These are phyloP conservation scores for Eublepharis macularius DNA, from an alignment of 2,113 vertebrate genomes.

Conservation along the genomic window DNA sequence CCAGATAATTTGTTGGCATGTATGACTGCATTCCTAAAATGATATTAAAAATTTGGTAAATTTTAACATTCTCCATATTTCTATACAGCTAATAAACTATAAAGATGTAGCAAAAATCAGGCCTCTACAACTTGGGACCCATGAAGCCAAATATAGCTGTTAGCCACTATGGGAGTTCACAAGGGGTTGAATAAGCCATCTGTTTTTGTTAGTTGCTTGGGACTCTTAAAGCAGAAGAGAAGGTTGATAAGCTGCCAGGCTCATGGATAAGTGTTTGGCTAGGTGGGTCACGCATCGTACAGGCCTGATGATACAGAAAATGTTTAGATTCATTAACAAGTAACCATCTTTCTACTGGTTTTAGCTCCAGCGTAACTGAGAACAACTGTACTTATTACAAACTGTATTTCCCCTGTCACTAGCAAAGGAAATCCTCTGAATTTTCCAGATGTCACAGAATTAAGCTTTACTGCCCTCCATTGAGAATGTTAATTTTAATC, in stretches of 20 bases:
- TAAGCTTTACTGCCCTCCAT: neutral
- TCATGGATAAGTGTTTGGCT: neutral
- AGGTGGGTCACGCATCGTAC: too few species aligned
- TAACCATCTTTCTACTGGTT: neutral
- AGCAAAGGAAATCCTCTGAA: neutral
- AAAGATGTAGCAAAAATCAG: neutral
- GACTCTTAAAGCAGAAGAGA: neutral
- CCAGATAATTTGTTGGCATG: too few species aligned
- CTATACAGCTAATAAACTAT: neutral
- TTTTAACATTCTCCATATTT: neutral
- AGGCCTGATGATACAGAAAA: neutral
- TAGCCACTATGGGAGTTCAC: neutral
- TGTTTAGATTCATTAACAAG: neutral
- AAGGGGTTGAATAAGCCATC: neutral
- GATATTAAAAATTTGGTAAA: neutral
- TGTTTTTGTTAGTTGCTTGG: neutral
- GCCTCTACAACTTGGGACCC: too few species aligned
- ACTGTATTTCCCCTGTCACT: neutral
- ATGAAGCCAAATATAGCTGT: neutral
- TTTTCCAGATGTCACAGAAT: neutral
- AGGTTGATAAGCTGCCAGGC: neutral
- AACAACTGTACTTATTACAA: neutral
- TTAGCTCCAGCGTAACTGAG: neutral
- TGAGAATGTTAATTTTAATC: constrained; percentile 1
- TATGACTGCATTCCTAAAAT: too few species aligned